A percentile compares a stretch with the other conserved stretches of the same genome.
These are phyloP conservation scores for Cactoblastis cactorum DNA, from an alignment of 2,888 invertebrate genomes.

Conservation along the genomic window DNA sequence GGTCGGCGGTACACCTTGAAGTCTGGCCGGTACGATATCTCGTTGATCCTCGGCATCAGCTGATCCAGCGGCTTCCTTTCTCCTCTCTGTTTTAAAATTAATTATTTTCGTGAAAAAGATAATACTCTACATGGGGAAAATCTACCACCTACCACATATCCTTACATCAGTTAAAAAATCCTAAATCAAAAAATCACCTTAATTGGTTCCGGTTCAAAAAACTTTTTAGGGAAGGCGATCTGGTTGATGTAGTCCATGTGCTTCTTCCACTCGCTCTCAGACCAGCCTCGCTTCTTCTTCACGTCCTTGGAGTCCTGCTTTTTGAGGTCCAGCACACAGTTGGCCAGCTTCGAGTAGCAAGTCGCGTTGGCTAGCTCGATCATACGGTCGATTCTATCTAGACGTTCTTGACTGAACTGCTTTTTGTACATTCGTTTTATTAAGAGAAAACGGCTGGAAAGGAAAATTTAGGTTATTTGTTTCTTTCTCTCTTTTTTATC, in stretches of 20 bases:
- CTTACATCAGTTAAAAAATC: too few species aligned
- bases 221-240: slow-evolving; percentile 51
- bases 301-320: slow-evolving; percentile 48
- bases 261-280: slow-evolving; percentile 66
- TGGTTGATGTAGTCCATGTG: slow-evolving; percentile 66
- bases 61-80: slow-evolving; percentile 39
- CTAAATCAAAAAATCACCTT: slow-evolving; percentile 39
- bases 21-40: slow-evolving; percentile 38
- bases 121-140: too few species aligned
- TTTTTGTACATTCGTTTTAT: slow-evolving; percentile 51
- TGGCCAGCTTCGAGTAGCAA: slow-evolving; percentile 59
- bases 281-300: slow-evolving; percentile 59
- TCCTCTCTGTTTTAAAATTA: slow-evolving; percentile 45
- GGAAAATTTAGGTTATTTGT: too few species aligned
- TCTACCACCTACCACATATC: too few species aligned
- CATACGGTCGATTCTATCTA: slow-evolving; percentile 55
- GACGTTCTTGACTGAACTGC: slow-evolving; percentile 45
- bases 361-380: slow-evolving; percentile 60
- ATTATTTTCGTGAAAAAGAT: too few species aligned
- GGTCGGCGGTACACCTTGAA: slow-evolving; percentile 56
- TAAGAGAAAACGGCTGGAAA: slow-evolving; percentile 50
- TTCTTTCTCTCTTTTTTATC: too few species aligned
- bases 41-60: slow-evolving; percentile 53
- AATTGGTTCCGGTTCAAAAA: slow-evolving; percentile 37
- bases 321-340: slow-evolving; percentile 55